A percentile compares a stretch with the other conserved stretches of the same genome.
Evolutionary conservation across 2,888 invertebrate species (phyloP).

Genomic region (Agapetus fuscipes): DNA sequence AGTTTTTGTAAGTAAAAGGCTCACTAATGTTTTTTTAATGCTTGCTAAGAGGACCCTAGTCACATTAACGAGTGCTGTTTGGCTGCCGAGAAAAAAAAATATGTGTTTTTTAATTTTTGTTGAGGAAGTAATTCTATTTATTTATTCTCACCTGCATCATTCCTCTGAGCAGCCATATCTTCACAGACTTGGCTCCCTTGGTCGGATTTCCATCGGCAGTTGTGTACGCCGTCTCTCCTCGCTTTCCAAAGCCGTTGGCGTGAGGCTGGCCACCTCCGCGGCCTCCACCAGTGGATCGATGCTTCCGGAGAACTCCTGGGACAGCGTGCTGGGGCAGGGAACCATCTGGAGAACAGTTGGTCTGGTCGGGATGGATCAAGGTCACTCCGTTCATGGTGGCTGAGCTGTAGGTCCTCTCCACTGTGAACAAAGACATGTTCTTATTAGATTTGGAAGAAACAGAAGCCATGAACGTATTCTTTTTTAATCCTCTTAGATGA

Average conservation of each 20-base stretch:
- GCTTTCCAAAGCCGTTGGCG: constrained; percentile 18
- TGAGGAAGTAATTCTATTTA: too few relatives aligned
- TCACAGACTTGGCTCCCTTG: constrained; percentile 26
- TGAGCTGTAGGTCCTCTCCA: constrained; percentile 30
- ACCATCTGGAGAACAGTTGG: constrained; percentile 8
- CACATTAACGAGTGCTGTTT: too few relatives aligned
- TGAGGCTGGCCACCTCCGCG: constrained; percentile 3
- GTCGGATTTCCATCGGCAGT: constrained; percentile 11
- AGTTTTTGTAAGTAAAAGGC: too few relatives aligned
- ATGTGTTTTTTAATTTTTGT: too few relatives aligned
- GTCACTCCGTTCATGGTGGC: constrained; percentile 26
- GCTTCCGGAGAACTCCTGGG: constrained; percentile 30
- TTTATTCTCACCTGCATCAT: constrained; percentile 26
- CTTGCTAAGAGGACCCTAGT: too few relatives aligned
- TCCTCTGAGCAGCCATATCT: constrained; percentile 31
- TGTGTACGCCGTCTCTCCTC: constrained; percentile 12
- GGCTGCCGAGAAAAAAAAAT: too few relatives aligned
- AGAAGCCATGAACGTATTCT: too few relatives aligned
- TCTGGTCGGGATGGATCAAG: constrained; percentile 21
- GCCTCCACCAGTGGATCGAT: constrained; percentile 26
- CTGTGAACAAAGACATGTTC: constrained; percentile 29
- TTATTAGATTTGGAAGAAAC: too few relatives aligned
- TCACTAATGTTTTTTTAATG: too few relatives aligned
- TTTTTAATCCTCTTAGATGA: too few relatives aligned
- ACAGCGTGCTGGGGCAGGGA: neutral